These are phyloP conservation scores for Macropodus opercularis DNA, from an alignment of 2,797 vertebrate species.

Conservation along the genomic window DNA sequence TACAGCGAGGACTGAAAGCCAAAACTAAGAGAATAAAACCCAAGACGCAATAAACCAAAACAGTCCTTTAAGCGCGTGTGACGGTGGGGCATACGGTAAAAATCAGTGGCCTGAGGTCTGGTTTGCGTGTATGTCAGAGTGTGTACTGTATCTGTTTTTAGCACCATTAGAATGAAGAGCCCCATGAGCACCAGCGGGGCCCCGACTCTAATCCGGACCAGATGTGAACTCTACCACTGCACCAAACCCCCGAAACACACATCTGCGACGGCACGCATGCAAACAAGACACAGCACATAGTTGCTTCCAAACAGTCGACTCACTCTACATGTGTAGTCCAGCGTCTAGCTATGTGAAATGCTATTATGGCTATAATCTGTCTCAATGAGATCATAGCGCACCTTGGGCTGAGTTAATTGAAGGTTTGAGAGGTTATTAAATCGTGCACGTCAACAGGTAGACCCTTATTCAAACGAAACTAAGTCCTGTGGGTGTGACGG, in stretches of 20 bases:
- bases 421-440: conserved; percentile 49
- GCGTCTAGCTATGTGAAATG: conserved; percentile 50
- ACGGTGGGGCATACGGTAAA: conserved; percentile 39
- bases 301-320: conserved; percentile 39
- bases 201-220: conserved; percentile 71
- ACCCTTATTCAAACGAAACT: conserved; percentile 7
- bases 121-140: conserved; percentile 14
- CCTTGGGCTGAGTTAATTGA: conserved; percentile 40
- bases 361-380: conserved; percentile 56
- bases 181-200: conserved; percentile 67
- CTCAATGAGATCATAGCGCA: conserved; percentile 57
- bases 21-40: conserved; percentile 23
- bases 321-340: conserved; percentile 42
- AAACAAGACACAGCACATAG: conserved; percentile 50
- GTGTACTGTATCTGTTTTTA: conserved; percentile 71
- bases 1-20: conserved; percentile 1
- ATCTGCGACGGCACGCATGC: conserved; percentile 20
- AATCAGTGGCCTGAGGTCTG: conserved; percentile 40
- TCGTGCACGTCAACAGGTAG: conserved; percentile 24
- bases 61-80: conserved; percentile 44
- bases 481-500: conserved; percentile 18
- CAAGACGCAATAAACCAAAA: conserved; percentile 25
- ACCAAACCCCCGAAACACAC: conserved; percentile 44
- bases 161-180: conserved; percentile 63
- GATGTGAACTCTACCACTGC: conserved; percentile 68